Percentiles rank a stretch among this genome's conserved stretches.
Evolutionary conservation across 2,888 invertebrate species (phyloP).

Genomic region (Danaus chrysippus): DNA sequence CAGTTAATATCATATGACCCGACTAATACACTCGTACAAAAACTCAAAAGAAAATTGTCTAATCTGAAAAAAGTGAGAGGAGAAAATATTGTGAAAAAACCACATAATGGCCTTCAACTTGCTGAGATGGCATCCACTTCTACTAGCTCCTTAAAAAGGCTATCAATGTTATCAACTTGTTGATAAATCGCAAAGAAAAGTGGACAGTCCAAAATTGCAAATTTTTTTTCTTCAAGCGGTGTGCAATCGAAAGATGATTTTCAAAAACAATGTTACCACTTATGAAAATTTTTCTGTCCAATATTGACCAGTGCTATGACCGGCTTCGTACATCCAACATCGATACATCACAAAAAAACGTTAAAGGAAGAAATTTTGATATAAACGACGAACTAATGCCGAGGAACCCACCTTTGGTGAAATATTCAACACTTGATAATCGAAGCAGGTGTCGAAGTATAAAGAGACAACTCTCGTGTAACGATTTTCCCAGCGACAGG

Average conservation of each 20-base stretch:
- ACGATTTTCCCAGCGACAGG: constrained; percentile 71
- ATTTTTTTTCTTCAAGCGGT: constrained; percentile 61
- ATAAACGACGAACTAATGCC: constrained; percentile 59
- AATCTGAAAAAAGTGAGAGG: constrained; percentile 74
- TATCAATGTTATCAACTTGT: constrained; percentile 70
- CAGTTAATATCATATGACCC: constrained; percentile 74
- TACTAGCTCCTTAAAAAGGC: constrained; percentile 66
- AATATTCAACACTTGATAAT: constrained; percentile 73
- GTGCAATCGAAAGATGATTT: constrained; percentile 63
- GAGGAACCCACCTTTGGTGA: constrained; percentile 59
- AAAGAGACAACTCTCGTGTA: constrained; percentile 73
- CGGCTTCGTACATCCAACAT: constrained; percentile 56
- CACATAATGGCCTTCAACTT: constrained; percentile 71
- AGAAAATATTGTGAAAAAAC: constrained; percentile 69
- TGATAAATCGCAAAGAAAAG: constrained; percentile 66
- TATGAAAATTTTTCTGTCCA: constrained; percentile 74
- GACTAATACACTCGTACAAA: constrained; percentile 70
- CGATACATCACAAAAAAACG: constrained; percentile 53
- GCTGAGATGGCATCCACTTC: constrained; percentile 72
- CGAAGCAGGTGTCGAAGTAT: constrained; percentile 70
- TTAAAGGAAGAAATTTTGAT: constrained; percentile 69
- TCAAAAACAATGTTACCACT: constrained; percentile 55
- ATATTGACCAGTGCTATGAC: constrained; percentile 74
- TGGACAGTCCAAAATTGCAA: constrained; percentile 71
- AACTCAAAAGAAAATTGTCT: constrained; percentile 73